Evolutionary conservation across 2,797 vertebrate genomes (phyloP).

Genomic region (Trematomus bernacchii): DNA sequence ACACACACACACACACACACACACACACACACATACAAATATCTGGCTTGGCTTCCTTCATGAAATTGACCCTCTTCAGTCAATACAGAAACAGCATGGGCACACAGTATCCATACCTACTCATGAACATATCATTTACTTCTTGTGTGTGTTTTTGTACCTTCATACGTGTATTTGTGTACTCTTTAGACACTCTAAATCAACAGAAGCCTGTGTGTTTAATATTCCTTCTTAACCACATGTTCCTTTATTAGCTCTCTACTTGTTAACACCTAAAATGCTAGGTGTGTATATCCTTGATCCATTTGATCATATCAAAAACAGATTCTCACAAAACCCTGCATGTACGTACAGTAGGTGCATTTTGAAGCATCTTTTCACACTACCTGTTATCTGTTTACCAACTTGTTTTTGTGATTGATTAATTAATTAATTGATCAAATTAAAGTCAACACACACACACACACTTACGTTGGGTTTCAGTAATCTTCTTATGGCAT

Average conservation of each 20-base stretch:
- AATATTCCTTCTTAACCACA: constrained; percentile 2
- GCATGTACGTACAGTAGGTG: not conserved
- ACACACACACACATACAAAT: no score
- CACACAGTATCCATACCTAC: constrained; percentile 46
- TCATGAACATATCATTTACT: constrained; percentile 39
- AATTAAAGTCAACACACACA: no score
- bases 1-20: no score
- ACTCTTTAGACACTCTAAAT: constrained; percentile 12
- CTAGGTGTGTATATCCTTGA: not conserved
- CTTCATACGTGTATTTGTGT: constrained; percentile 2
- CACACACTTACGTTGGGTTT: constrained; percentile 89
- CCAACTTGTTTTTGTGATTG: not conserved
- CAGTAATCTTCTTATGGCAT: constrained; percentile 99
- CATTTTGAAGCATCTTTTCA: not conserved
- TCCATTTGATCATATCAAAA: constrained; percentile 1
- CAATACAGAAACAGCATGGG: constrained; percentile 61
- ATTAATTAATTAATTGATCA: no score
- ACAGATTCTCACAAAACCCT: not conserved
- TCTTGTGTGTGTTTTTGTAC: constrained; percentile 11
- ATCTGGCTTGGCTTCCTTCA: constrained; percentile 44
- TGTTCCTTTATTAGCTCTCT: not conserved
- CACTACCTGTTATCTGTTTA: not conserved
- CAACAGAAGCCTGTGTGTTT: not conserved
- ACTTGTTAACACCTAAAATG: not conserved
- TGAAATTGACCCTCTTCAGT: constrained; percentile 59